Evolutionary conservation across 2,113 vertebrate genomes (phyloP).

Genomic region (Pedetes capensis): DNA sequence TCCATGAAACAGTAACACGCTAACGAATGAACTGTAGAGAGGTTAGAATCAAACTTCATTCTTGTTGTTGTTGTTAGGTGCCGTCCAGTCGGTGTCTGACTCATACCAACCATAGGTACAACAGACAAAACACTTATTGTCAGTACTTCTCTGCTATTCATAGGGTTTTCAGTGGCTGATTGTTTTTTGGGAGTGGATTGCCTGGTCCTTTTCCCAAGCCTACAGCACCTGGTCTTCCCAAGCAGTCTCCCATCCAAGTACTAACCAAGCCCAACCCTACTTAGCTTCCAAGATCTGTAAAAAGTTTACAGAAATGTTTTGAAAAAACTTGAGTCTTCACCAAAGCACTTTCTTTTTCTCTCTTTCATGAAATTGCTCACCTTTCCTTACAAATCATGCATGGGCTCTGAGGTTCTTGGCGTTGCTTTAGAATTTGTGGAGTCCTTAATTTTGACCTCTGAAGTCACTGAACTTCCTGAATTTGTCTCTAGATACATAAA

Average conservation of each 20-base stretch:
- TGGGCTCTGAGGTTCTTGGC: constrained; percentile 39
- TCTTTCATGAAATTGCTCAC: not conserved
- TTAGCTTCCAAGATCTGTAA: too few species aligned
- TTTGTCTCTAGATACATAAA: not conserved
- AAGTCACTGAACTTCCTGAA: constrained; percentile 38
- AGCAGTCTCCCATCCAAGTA: too few species aligned
- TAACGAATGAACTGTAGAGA: not conserved
- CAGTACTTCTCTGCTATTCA: too few species aligned
- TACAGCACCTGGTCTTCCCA: too few species aligned
- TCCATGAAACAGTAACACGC: not conserved
- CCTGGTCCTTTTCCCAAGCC: too few species aligned
- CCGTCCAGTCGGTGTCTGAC: too few species aligned
- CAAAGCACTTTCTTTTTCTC: not conserved
- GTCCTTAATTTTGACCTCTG: constrained; percentile 21
- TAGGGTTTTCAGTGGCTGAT: too few species aligned
- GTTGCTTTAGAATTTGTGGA: constrained; percentile 39
- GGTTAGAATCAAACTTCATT: not conserved
- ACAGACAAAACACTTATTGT: too few species aligned
- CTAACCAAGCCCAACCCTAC: too few species aligned
- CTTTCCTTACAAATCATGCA: not conserved
- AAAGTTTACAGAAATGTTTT: not conserved
- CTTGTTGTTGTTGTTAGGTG: too few species aligned
- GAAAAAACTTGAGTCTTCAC: not conserved
- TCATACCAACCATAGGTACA: too few species aligned
- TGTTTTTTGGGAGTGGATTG: too few species aligned